Evolutionary conservation across 2,797 vertebrate species (phyloP).

Genomic region (Gadopsis bispinosus): DNA sequence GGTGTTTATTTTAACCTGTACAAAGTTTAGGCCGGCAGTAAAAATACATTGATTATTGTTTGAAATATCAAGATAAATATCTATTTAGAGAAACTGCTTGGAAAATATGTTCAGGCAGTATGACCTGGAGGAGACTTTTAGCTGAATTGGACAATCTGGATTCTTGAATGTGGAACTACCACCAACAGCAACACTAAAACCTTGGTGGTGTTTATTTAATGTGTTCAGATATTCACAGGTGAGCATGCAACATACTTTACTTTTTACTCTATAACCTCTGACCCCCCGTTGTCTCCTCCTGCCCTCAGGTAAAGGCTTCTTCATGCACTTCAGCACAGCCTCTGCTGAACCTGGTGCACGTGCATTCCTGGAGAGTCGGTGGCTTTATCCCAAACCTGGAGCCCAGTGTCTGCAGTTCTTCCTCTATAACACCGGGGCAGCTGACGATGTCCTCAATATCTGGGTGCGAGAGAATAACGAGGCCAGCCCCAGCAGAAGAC

Average conservation of each 20-base stretch:
- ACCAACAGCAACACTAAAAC: background rate
- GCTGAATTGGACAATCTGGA: background rate
- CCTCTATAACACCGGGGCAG: slow-evolving; percentile 83
- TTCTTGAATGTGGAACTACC: background rate
- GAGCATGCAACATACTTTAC: background rate
- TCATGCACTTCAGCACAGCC: slow-evolving; percentile 89
- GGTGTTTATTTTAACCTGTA: background rate
- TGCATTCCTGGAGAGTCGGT: slow-evolving; percentile 87
- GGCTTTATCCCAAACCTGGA: slow-evolving; percentile 86
- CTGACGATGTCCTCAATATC: slow-evolving; percentile 83
- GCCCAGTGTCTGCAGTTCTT: slow-evolving; percentile 93
- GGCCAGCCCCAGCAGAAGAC: slow-evolving; percentile 39
- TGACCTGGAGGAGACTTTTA: background rate
- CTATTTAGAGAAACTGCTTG: background rate
- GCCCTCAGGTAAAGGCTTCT: slow-evolving; percentile 86
- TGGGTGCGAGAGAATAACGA: slow-evolving; percentile 83
- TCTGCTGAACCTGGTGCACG: slow-evolving; percentile 54
- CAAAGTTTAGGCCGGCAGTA: slow-evolving; percentile 45
- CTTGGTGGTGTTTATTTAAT: no score
- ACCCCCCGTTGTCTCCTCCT: slow-evolving; percentile 43
- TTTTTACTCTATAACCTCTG: background rate
- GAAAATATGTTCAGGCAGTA: no score
- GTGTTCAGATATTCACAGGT: background rate
- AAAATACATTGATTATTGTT: background rate
- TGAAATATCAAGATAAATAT: background rate